Percentiles rank a stretch among this genome's conserved stretches.
phyloP scores from a whole-genome alignment of 2,888 invertebrate genomes.

The Sinhomidia bicolor region DNA sequence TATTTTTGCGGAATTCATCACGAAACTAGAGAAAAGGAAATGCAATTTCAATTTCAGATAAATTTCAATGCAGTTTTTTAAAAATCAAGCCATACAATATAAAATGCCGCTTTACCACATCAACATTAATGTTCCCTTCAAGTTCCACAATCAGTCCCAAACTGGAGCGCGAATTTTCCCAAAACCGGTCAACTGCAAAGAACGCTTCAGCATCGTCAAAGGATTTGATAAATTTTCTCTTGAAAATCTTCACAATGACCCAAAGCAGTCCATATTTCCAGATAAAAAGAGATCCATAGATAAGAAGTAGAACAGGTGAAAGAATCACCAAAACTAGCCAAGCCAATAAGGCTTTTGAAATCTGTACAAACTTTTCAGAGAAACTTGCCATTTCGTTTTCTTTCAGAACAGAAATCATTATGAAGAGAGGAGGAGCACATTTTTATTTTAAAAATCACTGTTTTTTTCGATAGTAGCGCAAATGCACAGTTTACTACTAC shows the following conservation, averaged over 20 bases:
- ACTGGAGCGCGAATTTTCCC: constrained; percentile 68
- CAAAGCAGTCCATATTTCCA: constrained; percentile 73
- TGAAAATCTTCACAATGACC: constrained; percentile 69
- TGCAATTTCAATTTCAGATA: not conserved
- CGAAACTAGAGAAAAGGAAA: constrained; percentile 62
- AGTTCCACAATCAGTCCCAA: constrained; percentile 71
- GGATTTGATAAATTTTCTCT: constrained; percentile 70
- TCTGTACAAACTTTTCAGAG: constrained; percentile 45
- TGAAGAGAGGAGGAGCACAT: not conserved
- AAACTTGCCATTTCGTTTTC: constrained; percentile 58
- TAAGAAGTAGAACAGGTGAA: constrained; percentile 59
- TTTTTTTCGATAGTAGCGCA: too few species aligned
- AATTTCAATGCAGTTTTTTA: too few species aligned
- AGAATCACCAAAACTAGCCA: constrained; percentile 66
- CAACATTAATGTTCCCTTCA: constrained; percentile 70
- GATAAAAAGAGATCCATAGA: constrained; percentile 54
- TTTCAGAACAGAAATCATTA: not conserved
- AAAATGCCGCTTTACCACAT: constrained; percentile 52
- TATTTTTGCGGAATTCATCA: constrained; percentile 69
- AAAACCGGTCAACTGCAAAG: constrained; percentile 69
- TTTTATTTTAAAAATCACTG: not conserved
- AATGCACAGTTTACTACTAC: not conserved
- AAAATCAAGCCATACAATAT: not conserved
- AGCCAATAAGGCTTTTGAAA: constrained; percentile 57
- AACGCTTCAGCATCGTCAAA: constrained; percentile 62